These are phyloP conservation scores for Acrobasis repandana DNA, from an alignment of 2,888 invertebrate genomes.

Conservation along the genomic window DNA sequence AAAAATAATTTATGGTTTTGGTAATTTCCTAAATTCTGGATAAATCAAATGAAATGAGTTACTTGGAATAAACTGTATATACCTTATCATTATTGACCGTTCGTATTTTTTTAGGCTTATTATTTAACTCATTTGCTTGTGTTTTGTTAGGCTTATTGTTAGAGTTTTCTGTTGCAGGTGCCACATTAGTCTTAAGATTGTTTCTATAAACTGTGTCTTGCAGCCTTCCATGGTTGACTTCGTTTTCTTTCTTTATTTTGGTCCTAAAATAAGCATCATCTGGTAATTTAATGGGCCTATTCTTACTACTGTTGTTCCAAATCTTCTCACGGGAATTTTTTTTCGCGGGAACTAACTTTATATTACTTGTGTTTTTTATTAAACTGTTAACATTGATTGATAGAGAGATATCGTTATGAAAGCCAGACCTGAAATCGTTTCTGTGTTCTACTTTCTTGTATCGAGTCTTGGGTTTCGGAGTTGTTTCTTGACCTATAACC, in stretches of 20 bases:
- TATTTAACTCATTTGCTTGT: too few species aligned
- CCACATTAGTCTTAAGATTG: neutral
- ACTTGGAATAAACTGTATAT: too few species aligned
- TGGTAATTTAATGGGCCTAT: slow-evolving; percentile 40
- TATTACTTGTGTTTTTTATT: slow-evolving; percentile 29
- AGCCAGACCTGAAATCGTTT: slow-evolving; percentile 3
- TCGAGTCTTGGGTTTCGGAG: slow-evolving; percentile 4
- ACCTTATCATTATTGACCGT: too few species aligned
- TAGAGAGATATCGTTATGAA: neutral
- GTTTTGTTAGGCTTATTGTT: neutral
- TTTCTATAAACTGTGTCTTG: neutral
- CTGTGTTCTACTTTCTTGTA: slow-evolving; percentile 6
- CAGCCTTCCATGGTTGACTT: neutral
- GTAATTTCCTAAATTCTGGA: too few species aligned
- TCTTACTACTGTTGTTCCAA: slow-evolving; percentile 42
- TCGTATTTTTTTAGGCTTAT: too few species aligned
- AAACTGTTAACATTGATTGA: slow-evolving; percentile 19
- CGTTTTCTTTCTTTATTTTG: slow-evolving; percentile 23
- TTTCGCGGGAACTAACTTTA: slow-evolving; percentile 40
- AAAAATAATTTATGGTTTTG: neutral
- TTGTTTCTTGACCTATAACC: neutral
- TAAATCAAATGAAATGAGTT: too few species aligned
- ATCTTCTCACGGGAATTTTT: slow-evolving; percentile 39
- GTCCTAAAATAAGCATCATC: slow-evolving; percentile 25
- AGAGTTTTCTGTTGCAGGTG: neutral